Evolutionary conservation across 2,797 vertebrate genomes (phyloP).

Genomic region (Paramormyrops hopkinsi): DNA sequence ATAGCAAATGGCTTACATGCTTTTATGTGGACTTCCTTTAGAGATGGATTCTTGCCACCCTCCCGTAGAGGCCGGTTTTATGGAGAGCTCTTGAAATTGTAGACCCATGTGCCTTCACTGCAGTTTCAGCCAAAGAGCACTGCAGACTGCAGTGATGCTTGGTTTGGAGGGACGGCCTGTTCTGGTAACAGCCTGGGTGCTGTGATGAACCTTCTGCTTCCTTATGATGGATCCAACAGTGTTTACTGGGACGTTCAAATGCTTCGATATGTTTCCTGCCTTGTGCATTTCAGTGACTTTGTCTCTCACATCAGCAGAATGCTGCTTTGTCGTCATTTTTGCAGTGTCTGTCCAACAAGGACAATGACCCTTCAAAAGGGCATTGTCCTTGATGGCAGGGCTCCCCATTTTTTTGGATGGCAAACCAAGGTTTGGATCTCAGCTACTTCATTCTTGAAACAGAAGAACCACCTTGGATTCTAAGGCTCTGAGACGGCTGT

Average conservation of each 20-base stretch:
- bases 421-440: background rate
- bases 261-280: background rate
- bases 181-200: background rate
- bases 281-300: background rate
- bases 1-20: too few relatives aligned
- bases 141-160: background rate
- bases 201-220: background rate
- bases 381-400: background rate
- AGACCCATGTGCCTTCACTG: background rate
- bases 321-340: too few relatives aligned
- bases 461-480: background rate
- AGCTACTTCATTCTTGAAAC: background rate
- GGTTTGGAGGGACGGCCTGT: background rate
- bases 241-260: background rate
- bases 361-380: too few relatives aligned
- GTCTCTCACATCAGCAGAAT: background rate
- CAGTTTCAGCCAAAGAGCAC: background rate
- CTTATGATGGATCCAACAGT: background rate
- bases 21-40: background rate
- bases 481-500: background rate
- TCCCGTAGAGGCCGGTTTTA: background rate
- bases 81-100: background rate
- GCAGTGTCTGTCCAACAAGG: too few relatives aligned
- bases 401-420: background rate
- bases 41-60: background rate